These are phyloP conservation scores for Pseudochirops corinnae DNA, from an alignment of 2,797 vertebrate genomes.

Conservation along the genomic window DNA sequence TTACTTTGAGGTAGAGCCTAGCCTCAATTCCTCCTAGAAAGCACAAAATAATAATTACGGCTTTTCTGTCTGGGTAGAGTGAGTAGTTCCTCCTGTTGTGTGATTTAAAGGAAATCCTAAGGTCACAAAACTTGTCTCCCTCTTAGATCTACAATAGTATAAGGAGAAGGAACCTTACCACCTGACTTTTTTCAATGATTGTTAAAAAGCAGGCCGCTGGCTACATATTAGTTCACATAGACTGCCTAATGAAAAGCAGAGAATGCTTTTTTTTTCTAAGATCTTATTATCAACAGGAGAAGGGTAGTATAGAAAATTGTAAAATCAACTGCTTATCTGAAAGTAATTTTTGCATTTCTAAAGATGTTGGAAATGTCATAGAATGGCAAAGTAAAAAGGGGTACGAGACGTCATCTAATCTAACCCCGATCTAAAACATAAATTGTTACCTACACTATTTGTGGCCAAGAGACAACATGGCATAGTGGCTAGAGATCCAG, in stretches of 20 bases:
- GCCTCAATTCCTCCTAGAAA: background rate
- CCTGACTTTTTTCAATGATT: constrained; percentile 1
- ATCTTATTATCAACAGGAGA: background rate
- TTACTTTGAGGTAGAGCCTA: background rate
- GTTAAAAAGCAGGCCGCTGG: background rate
- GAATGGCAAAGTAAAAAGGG: constrained; percentile 2
- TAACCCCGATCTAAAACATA: background rate
- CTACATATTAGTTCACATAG: background rate
- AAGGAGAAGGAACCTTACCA: background rate
- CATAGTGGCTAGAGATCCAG: background rate
- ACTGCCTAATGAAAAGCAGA: background rate
- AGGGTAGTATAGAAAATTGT: background rate
- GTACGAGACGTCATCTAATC: constrained; percentile 22
- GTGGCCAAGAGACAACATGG: background rate
- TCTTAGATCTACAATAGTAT: constrained; percentile 40
- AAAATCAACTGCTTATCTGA: constrained; percentile 9
- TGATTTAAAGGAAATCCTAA: constrained; percentile 5
- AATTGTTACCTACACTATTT: background rate
- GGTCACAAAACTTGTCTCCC: background rate
- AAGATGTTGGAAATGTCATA: background rate
- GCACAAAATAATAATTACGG: background rate
- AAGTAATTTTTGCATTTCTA: constrained; percentile 28
- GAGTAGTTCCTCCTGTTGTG: background rate
- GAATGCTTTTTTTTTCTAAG: background rate
- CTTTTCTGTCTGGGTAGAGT: constrained; percentile 8